phyloP scores from a whole-genome alignment of 2,113 vertebrate genomes.

The Tetrao urogallus region DNA sequence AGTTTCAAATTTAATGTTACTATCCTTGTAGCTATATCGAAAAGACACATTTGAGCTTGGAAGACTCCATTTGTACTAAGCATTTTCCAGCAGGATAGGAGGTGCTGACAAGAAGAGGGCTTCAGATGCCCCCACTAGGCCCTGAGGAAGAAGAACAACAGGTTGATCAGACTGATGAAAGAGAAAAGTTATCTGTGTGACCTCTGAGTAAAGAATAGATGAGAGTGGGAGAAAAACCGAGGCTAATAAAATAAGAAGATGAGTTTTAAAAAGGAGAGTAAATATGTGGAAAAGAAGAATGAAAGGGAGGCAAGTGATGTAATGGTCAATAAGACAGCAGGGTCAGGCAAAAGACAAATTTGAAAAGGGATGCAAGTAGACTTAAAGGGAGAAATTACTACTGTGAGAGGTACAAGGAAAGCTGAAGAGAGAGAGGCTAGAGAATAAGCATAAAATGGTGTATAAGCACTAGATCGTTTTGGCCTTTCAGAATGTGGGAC shows the following conservation, averaged over 20 bases:
- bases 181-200: not conserved
- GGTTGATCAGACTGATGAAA: not conserved
- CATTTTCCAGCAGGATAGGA: not conserved
- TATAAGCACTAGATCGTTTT: not conserved
- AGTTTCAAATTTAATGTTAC: not conserved
- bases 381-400: not conserved
- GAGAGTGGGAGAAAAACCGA: not conserved
- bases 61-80: not conserved
- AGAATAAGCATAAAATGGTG: not conserved
- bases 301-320: not conserved
- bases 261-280: not conserved
- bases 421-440: not conserved
- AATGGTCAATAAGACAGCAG: not conserved
- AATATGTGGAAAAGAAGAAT: not conserved
- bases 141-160: not conserved
- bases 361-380: not conserved
- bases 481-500: conserved; percentile 13
- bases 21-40: not conserved
- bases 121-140: not conserved
- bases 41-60: not conserved
- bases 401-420: not conserved
- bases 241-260: not conserved
- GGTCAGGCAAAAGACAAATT: fast-evolving
- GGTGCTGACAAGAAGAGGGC: not conserved
- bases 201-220: not conserved